Base-by-base conservation (phyloP, 35 echinoderm and acorn worm species). In the Patiria miniata region DNA sequence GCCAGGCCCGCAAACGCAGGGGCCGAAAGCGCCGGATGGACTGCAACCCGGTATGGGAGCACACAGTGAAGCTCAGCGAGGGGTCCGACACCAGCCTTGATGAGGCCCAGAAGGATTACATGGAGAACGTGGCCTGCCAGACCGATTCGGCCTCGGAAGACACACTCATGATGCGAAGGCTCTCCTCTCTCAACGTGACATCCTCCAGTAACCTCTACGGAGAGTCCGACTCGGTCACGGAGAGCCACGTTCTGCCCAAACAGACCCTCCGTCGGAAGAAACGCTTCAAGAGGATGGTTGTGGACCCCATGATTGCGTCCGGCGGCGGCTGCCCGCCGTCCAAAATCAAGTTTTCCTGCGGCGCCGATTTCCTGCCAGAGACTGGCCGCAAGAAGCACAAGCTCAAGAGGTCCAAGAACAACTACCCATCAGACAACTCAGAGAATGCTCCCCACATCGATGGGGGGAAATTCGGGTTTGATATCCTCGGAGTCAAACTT, bases 141-240 rank as follows among this genome's bases (percentile, higher is more conserved):
- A 92, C 86, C 79, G 96, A 99, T 58, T 92, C 96, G 21, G 83
- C 91, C 1, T 88, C 84, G 3, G 96, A 99, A 36, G 96, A 99
- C 79, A 89, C 77, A 26, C 54, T 87, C 38, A 85, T 94, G 83
- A 80, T 94, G 37, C 91, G 91, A 78, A 87, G 93, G 40, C 65
- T 98, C 9, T 94, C 96, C 18, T 99, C 96, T 1, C 83, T 99
- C 18, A 97, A 93, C 81, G 91, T 97, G 6, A 97, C 95, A 47
- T 97, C 95, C 61, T 97, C 95, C 21, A 99, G 93, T 82, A 94
- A 94, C 60, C 51, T 99, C 5, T 99, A 99, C 83, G 96, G 96
- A 8, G 96, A 99, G 84, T 99, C 96, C 28, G 96, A 99, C 78
- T 99, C 96, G 18, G 86, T 99, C 15, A 90, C 92, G 3, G 96